Base-by-base conservation (phyloP, 2,113 vertebrate species). In the Dinomys branickii region DNA sequence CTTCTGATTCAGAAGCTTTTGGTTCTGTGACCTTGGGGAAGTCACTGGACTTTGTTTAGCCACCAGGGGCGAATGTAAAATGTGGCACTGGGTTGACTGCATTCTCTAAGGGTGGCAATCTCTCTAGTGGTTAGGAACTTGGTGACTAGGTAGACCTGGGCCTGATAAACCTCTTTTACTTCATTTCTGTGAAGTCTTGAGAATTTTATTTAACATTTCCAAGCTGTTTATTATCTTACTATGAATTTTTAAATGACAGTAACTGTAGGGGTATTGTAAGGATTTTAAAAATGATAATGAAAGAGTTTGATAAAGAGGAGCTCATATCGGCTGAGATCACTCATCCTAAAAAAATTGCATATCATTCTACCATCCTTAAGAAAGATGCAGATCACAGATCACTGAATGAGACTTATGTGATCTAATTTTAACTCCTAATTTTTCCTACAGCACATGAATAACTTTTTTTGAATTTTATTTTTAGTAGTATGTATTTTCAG, bases 241-340 rank as follows among this genome's bases (percentile, higher is more conserved):
- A 84, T 91, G 93, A 84, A n/a, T 73, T 56, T 87, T 90, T 54
- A 85, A 92, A 83, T 73, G 44, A 58, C 65, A 82, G 22, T 58
- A 90, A 88, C 67, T 86, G 83, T 14, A 93, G 19, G 5, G 8
- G 65, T 84, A 5, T 47, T 92, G 1, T 58, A 17, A 88, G 28
- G 50, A 82, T 65, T n/a, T n/a, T 94, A 54, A 93, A 82, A 26
- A 14, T 52, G 41, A 83, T 52, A 80, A 54, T 67, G 11, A 3
- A 69, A 11, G 7, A 61, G 13, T 11, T 92, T 91, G 12, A 47
- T 90, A 89, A 96, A 93, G 58, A 96, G 11, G 54, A 65, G 33
- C 33, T 94, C 5, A 30, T 88, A 35, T 54, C 69, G 52, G 22
- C 17, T 81, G 38, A 90, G n/a, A 71, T 73, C 10, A 71, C 58